Conservation (phyloP, 2,113 vertebrate genomes). For the Psophia crepitans region DNA sequence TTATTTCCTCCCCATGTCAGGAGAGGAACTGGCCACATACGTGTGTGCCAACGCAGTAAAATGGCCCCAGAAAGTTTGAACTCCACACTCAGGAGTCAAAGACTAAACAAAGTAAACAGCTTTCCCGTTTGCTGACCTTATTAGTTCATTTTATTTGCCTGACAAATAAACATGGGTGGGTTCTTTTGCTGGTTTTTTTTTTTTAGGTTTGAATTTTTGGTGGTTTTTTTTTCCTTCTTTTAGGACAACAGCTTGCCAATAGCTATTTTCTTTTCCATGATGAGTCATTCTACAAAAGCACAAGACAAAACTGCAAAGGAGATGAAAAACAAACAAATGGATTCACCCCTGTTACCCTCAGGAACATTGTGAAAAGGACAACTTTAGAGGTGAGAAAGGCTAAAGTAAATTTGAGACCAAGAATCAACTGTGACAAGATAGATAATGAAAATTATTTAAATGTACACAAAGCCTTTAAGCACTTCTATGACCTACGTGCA, state of each 20-base stretch:
- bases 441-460: neutral
- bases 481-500: neutral
- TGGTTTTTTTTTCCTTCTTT: too few species aligned
- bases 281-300: neutral
- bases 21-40: neutral
- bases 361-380: neutral
- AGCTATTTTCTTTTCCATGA: neutral
- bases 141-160: neutral
- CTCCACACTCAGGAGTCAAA: neutral
- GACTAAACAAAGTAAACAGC: neutral
- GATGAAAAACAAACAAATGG: neutral
- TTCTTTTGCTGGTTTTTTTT: neutral
- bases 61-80: neutral
- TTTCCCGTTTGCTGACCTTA: neutral
- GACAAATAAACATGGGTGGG: neutral
- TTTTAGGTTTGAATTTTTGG: neutral
- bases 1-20: neutral
- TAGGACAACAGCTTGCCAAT: neutral
- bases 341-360: neutral
- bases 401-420: neutral
- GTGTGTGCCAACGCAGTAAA: neutral
- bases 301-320: neutral
- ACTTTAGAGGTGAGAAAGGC: neutral
- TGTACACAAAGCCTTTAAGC: neutral
- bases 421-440: neutral